Conservation (phyloP, 2,797 vertebrate species). For the Podarcis lilfordi region DNA sequence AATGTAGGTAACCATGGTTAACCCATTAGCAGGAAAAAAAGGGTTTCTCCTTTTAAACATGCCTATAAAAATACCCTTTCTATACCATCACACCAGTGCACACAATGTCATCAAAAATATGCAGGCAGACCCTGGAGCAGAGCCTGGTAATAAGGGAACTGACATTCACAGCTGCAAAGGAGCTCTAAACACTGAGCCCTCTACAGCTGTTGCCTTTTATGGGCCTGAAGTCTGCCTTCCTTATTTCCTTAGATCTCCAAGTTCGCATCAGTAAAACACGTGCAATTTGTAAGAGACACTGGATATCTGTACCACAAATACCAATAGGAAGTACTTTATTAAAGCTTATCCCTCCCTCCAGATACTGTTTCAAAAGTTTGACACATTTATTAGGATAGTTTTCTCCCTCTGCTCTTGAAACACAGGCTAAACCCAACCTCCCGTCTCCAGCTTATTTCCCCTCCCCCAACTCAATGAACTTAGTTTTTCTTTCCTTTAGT, state of each 20-base stretch:
- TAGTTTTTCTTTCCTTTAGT: neutral
- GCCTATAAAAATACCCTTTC: neutral
- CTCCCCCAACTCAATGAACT: neutral
- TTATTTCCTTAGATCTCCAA: constrained; percentile 5
- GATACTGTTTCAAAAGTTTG: neutral
- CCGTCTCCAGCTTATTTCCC: neutral
- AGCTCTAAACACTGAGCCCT: constrained; percentile 48
- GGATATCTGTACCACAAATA: neutral
- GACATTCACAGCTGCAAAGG: constrained; percentile 77
- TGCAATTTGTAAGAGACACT: constrained; percentile 2
- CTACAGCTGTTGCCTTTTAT: constrained; percentile 73
- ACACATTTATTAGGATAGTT: neutral
- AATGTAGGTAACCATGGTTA: neutral
- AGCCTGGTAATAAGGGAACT: constrained; percentile 44
- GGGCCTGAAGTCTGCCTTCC: constrained; percentile 66
- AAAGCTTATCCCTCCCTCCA: neutral
- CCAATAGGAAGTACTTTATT: neutral
- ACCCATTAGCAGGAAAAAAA: neutral
- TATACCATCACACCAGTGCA: neutral
- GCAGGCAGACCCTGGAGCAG: neutral
- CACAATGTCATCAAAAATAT: neutral
- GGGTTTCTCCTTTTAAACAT: neutral
- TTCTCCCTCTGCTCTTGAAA: neutral
- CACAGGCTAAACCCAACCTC: neutral
- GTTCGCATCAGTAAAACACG: constrained; percentile 19